Percentiles rank a stretch among this genome's conserved stretches.
phyloP scores from a whole-genome alignment of 1,140 invertebrate species.

The Pantala flavescens region DNA sequence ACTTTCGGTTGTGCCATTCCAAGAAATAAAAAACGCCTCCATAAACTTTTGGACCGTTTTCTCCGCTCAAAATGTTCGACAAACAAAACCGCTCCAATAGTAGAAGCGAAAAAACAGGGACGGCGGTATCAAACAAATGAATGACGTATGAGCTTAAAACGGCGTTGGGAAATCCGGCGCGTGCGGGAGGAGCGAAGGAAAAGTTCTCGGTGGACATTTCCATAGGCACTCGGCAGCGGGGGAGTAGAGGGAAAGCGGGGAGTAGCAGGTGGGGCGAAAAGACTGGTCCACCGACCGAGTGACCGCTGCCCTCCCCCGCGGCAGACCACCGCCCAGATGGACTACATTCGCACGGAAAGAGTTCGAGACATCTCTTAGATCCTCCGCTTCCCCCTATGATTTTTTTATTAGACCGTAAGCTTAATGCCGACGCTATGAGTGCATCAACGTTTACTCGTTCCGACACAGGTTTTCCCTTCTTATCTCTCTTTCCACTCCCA shows the following conservation, averaged over 20 bases:
- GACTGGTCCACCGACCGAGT: not conserved
- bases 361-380: not conserved
- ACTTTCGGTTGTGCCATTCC: no score
- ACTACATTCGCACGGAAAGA: not conserved
- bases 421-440: not conserved
- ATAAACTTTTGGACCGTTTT: no score
- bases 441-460: not conserved
- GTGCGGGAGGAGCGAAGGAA: not conserved
- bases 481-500: not conserved
- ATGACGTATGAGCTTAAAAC: no score
- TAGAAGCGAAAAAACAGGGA: no score
- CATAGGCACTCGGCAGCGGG: not conserved
- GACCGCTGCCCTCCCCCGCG: slow-evolving; percentile 2
- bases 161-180: no score
- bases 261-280: not conserved
- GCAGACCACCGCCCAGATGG: not conserved
- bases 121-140: no score
- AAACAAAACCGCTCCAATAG: no score
- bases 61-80: no score
- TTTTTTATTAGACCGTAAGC: not conserved
- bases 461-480: not conserved
- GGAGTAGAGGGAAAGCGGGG: not conserved
- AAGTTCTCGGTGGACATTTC: not conserved
- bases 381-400: not conserved
- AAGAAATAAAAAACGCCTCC: no score